phyloP scores from a whole-genome alignment of 2,113 vertebrate species.

The Chascanopsetta lugubris region DNA sequence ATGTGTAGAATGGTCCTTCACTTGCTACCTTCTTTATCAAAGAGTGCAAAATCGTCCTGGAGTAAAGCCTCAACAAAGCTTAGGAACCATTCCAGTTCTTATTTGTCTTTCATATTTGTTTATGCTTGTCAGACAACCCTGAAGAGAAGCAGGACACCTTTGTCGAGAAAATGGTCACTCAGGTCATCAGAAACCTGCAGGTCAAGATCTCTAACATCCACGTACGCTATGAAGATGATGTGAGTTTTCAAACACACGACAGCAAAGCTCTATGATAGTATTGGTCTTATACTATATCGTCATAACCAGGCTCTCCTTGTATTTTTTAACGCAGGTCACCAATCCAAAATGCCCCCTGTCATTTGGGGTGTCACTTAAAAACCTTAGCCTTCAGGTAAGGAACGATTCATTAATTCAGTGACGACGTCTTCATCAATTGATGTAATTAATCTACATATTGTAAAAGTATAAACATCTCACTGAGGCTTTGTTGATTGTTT shows the following conservation, averaged over 20 bases:
- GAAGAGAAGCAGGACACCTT: slow-evolving; percentile 94
- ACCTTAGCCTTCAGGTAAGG: slow-evolving; percentile 96
- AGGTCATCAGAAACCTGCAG: slow-evolving; percentile 98
- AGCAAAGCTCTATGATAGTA: not conserved
- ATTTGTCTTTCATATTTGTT: not conserved
- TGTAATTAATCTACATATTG: not conserved
- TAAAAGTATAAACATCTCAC: not conserved
- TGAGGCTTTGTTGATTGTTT: slow-evolving; percentile 1
- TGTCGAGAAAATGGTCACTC: slow-evolving; percentile 94
- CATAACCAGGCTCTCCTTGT: not conserved
- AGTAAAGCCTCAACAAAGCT: not conserved
- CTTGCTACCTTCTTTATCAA: not conserved
- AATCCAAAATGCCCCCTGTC: slow-evolving; percentile 90
- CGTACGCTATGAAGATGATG: slow-evolving; percentile 95
- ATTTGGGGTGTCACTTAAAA: slow-evolving; percentile 95
- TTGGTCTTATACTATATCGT: not conserved
- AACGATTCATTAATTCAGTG: too few relatives aligned
- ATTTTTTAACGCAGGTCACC: slow-evolving; percentile 84
- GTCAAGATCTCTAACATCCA: slow-evolving; percentile 98
- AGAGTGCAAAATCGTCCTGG: not conserved
- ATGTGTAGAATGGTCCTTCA: not conserved
- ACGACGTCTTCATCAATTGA: not conserved
- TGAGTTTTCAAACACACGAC: slow-evolving; percentile 82
- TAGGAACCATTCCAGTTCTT: not conserved
- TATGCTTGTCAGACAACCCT: slow-evolving; percentile 83